Evolutionary conservation across 2,888 invertebrate genomes (phyloP).

Genomic region (Hecatera dysodea): DNA sequence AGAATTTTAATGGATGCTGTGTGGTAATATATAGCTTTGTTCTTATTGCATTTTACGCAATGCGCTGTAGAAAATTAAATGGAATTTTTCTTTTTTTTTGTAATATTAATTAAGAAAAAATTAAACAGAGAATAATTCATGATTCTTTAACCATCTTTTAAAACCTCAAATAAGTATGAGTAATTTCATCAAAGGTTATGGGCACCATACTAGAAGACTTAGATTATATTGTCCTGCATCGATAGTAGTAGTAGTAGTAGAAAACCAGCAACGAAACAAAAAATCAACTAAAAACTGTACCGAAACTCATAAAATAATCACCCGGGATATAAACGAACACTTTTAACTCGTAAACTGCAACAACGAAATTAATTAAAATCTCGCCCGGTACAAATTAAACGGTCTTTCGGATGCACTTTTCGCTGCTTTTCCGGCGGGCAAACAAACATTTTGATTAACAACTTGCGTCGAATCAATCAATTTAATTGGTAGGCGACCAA

Average conservation of each 20-base stretch:
- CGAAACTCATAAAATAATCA: conserved; percentile 27
- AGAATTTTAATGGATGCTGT: conserved; percentile 56
- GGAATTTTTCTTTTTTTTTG: background rate
- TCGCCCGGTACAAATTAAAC: conserved; percentile 74
- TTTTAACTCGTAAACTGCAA: conserved; percentile 51
- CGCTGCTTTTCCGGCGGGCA: conserved; percentile 66
- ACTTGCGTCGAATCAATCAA: conserved; percentile 79
- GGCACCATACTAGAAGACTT: too few species aligned
- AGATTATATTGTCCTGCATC: background rate
- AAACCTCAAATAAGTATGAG: too few species aligned
- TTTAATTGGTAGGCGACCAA: conserved; percentile 73
- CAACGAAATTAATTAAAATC: conserved; percentile 75
- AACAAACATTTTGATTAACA: conserved; percentile 79
- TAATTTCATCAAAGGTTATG: too few species aligned
- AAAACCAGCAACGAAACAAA: background rate
- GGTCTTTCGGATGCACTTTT: conserved; percentile 76
- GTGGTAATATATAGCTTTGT: conserved; percentile 46
- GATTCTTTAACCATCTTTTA: too few species aligned
- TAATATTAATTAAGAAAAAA: too few species aligned
- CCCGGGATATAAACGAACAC: conserved; percentile 49
- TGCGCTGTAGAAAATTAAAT: background rate
- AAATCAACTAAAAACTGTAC: background rate
- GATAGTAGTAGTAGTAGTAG: too few species aligned
- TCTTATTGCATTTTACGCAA: conserved; percentile 17
- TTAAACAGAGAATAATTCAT: too few species aligned